Base-by-base conservation (phyloP, 2,113 vertebrate species). In the Rhineura floridana region DNA sequence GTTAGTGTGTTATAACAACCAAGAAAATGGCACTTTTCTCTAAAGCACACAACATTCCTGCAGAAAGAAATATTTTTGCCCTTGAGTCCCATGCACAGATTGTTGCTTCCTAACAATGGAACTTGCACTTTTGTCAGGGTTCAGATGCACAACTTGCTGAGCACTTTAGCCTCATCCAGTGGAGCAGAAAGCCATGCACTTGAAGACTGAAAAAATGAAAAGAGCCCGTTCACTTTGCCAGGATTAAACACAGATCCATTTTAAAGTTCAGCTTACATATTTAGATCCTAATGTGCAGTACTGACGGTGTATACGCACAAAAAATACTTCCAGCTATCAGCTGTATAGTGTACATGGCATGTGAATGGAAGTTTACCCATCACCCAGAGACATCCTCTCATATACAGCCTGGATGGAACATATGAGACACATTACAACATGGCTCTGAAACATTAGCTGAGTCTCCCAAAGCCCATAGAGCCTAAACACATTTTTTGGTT, bases 101-200 rank as follows among this genome's bases (percentile, higher is more conserved):
- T 0, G 1, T 1, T 39, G 63, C 9, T 62, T 82, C 46, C 63
- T 67, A 48, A 17, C 6, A 62, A 7, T 44, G 48, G 0, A 90
- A 89, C 13, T 36, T 7, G 3, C 30, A 92, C 79, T 55, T 86
- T 86, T 90, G 50, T 59, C 84, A 84, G 11, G 42, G 7, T 21
- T 48, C 42, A 46, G 25, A 28, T 6, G 10, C 21, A 44, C 42
- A 76, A 12, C 7, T 46, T 76, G 25, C 42, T 15, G 44, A 76
- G 42, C 44, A 30, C 44, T 76, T 28, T 46, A 48, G 10, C 36
- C 70, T 73, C 17, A 19, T 39, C n/a, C 36, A 73, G 4, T 73
- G 42, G 8, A 2, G 4, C 6, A 44, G 42, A 46, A 36, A 70
- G 30, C 1, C 73, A 76, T 28, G 21, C 25, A 76, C 44, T 76